Base-by-base conservation (phyloP, 2,888 invertebrate genomes). In the Nematopogon swammerdamellus region DNA sequence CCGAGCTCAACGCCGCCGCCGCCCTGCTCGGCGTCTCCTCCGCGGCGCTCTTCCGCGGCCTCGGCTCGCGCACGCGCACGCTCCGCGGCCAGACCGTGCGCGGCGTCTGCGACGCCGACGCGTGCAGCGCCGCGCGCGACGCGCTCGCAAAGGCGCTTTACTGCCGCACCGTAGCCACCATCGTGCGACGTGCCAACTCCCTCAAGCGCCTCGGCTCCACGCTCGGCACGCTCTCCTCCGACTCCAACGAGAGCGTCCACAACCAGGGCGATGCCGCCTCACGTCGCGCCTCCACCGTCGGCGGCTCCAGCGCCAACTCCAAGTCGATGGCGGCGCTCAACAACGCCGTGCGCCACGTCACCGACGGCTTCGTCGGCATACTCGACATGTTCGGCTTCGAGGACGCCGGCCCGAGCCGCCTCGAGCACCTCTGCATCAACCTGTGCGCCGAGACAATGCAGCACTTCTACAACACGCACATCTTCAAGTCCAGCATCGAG, bases 301-400 rank as follows among this genome's bases (percentile, higher is more conserved):
- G 92, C 42, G 83, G 86, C 52, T 79, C 74, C 8, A 85, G 86
- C 53, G 88, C 91, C 16, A 92, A 93, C 46, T 92, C 92, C 56
- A 91, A 92, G 65, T 92, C 92, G 18, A 94, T 95, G 94, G 90
- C 92, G 11, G 94, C 91, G 3, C 80, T 95, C 49, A 94, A 95
- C 71, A 93, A 94, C 70, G 95, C 95, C 1, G 94, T 95, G 50
- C 82, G 93, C 46, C 94, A 94, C 76, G 94, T 94, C 30, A 95
- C 95, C 1, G 95, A 95, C 69, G 95, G 95, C 10, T 95, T 95
- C 72, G 95, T 97, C 57, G 95, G 95, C 44, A 95, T 97, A 62
- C 80, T 97, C 50, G 96, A 97, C 69, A 95, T 97, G 95, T 96
- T 96, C 74, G 96, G 96, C 4, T 96, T 96, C 74, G 95, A 96